Base-by-base conservation (phyloP, 2,888 invertebrate genomes). In the Melieria omissa region DNA sequence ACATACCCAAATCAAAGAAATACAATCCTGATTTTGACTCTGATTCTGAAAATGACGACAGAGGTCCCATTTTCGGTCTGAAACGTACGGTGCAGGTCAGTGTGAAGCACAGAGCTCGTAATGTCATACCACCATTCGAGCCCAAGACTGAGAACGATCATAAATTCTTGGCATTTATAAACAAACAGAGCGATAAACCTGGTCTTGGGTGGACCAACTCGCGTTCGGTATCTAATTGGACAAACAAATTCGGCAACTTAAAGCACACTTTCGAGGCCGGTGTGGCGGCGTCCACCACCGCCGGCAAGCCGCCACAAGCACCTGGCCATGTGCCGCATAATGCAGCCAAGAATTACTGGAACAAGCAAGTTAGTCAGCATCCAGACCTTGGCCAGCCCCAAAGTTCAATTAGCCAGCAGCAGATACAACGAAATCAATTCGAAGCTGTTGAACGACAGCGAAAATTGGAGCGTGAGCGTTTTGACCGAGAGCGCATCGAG, bases 61-160 rank as follows among this genome's bases (percentile, higher is more conserved):
- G 79, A 16, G 86, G 85, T 5, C 75, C 80, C 0, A 86, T 85
- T 70, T 86, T 88, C 70, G 89, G 91, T 0, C 80, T 92, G 0
- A 87, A 90, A 60, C 89, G 90, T 0, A 90, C 91, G 0, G 90
- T 92, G 1, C 88, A 90, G 75, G 89, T 91, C 0, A 88, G 88
- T 55, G 88, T 88, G 10, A 88, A 88, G 75, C 81, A 83, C 5
- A 81, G 85, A 3, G 86, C 86, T 4, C 88, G 85, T 49, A 86
- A 86, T 63, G 85, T 83, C 55, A 91, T 93, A 52, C 93, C 93
- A 0, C 89, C 89, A 2, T 93, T 95, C 78, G 90, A 91, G 76
- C 93, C 95, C 0, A 95, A 93, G 86, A 95, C 95, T 0, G 95
- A 95, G 66, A 95, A 93, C 80, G 96, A 96, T 83, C 89, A 90